Conservation (phyloP, 2,113 vertebrate species). For the Psittacus erithacus region DNA sequence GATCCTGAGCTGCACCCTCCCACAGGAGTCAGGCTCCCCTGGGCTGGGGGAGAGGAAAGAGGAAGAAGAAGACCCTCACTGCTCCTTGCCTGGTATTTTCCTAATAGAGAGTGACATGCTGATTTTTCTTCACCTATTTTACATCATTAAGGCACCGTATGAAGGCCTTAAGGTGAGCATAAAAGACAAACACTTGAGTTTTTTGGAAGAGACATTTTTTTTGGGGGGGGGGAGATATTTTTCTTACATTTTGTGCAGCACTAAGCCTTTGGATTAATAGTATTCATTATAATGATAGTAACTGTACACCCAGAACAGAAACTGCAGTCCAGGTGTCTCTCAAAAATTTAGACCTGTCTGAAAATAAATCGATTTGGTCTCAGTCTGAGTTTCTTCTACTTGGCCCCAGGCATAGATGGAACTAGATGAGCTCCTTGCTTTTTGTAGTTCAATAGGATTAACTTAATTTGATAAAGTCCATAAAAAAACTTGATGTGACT, state of each 20-base stretch:
- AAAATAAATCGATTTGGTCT: slow-evolving; percentile 14
- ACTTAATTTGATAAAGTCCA: slow-evolving; percentile 3
- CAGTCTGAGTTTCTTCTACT: slow-evolving; percentile 12
- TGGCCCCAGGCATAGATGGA: neutral
- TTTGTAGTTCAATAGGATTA: neutral
- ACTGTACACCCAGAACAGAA: neutral
- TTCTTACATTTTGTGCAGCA: neutral
- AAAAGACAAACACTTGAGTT: neutral
- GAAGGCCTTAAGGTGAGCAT: neutral
- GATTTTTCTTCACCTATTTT: neutral
- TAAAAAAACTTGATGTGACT: slow-evolving; percentile 2
- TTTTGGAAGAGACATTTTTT: neutral
- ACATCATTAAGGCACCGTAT: neutral
- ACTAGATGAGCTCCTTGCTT: neutral
- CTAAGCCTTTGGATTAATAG: neutral
- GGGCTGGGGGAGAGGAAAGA: neutral
- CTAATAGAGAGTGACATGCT: neutral
- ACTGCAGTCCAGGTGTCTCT: neutral
- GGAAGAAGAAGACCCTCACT: neutral
- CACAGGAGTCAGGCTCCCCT: accelerated
- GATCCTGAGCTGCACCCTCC: neutral
- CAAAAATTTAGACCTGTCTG: neutral
- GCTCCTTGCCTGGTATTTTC: neutral
- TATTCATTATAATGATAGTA: neutral
- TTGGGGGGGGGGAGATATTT: accelerated